A percentile compares a stretch with the other conserved stretches of the same genome.
Conservation (phyloP, 2,888 invertebrate genomes). For the Tiliacea aurago region DNA sequence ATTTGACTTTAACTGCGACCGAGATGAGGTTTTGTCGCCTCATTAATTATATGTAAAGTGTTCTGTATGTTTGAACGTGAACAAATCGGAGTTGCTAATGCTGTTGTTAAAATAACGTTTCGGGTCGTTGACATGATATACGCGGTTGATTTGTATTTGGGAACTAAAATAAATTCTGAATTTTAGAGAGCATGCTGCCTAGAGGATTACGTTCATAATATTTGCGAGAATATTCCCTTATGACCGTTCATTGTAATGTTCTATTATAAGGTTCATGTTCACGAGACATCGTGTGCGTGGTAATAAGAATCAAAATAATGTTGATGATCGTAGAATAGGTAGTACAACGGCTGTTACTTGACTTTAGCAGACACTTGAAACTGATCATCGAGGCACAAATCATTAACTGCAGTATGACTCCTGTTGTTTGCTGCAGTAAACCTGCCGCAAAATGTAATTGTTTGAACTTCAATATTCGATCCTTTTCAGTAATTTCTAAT, state of each 20-base stretch:
- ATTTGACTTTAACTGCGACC: conserved; percentile 87
- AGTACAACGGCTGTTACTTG: not conserved
- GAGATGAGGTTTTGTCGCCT: conserved; percentile 85
- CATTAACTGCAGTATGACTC: not conserved
- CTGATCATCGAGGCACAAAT: not conserved
- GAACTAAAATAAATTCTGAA: conserved; percentile 36
- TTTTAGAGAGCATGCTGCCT: conserved; percentile 16
- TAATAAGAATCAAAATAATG: not conserved
- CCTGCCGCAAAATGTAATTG: not conserved
- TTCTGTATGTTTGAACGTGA: conserved; percentile 65
- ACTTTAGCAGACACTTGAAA: not conserved
- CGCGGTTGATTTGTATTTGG: conserved; percentile 49
- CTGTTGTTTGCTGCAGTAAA: not conserved
- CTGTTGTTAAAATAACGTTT: conserved; percentile 58
- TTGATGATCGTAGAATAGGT: not conserved
- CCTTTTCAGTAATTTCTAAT: not conserved
- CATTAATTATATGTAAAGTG: conserved; percentile 82
- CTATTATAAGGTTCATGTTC: conserved; percentile 2
- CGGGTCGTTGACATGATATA: conserved; percentile 39
- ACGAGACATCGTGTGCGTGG: not conserved
- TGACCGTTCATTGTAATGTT: conserved; percentile 13
- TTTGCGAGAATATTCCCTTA: conserved; percentile 12
- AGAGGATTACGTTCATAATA: not conserved
- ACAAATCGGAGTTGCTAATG: conserved; percentile 66
- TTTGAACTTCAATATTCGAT: no score